A percentile compares a stretch with the other conserved stretches of the same genome.
These are phyloP conservation scores for Apis cerana DNA, from an alignment of 1,140 invertebrate genomes.

Conservation along the genomic window DNA sequence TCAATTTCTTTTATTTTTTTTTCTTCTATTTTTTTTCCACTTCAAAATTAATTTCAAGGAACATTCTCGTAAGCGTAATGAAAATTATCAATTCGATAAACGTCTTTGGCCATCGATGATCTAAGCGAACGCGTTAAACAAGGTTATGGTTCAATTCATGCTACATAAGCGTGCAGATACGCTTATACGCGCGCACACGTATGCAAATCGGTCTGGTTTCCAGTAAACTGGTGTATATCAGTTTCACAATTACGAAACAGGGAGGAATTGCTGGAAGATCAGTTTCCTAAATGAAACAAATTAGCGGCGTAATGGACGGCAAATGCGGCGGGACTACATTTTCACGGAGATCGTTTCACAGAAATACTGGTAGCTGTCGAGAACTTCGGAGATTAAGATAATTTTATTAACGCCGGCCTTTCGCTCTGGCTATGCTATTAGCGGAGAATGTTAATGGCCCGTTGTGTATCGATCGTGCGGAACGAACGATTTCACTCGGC, in stretches of 20 bases:
- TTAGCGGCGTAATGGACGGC: constrained; percentile 41
- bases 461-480: constrained; percentile 53
- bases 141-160: constrained; percentile 8
- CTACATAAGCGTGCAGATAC: background rate
- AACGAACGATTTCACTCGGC: constrained; percentile 56
- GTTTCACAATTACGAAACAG: constrained; percentile 21
- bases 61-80: background rate
- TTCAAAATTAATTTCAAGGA: background rate
- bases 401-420: constrained; percentile 59
- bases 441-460: constrained; percentile 56
- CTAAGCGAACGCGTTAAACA: background rate
- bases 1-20: background rate
- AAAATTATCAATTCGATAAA: background rate
- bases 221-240: constrained; percentile 21
- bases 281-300: constrained; percentile 43
- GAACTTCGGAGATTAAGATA: constrained; percentile 62
- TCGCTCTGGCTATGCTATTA: constrained; percentile 46
- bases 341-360: constrained; percentile 25
- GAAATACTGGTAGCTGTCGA: constrained; percentile 47
- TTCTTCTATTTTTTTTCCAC: background rate
- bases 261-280: constrained; percentile 21
- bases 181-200: background rate
- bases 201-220: constrained; percentile 20
- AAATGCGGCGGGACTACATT: constrained; percentile 27
- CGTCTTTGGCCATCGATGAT: background rate